phyloP scores from a whole-genome alignment of 1,140 invertebrate species.

The Meteorus sp. region DNA sequence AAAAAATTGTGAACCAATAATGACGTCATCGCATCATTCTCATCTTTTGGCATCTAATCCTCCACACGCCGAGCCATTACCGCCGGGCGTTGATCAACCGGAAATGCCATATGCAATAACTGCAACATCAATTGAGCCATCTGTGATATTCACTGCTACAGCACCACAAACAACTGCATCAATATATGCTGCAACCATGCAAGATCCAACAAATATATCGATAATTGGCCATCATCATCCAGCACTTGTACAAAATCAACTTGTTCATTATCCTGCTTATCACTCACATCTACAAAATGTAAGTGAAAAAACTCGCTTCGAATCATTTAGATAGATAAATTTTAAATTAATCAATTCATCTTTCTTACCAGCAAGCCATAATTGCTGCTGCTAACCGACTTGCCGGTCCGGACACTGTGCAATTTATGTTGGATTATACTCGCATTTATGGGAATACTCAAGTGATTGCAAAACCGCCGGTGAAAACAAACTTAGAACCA shows the following conservation, averaged over 20 bases:
- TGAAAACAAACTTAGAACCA: slow-evolving; percentile 49
- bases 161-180: slow-evolving; percentile 43
- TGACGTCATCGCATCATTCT: slow-evolving; percentile 40
- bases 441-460: slow-evolving; percentile 53
- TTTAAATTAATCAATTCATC: slow-evolving; percentile 9
- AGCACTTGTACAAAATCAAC: slow-evolving; percentile 49
- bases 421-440: slow-evolving; percentile 52
- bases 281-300: slow-evolving; percentile 54
- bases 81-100: slow-evolving; percentile 59
- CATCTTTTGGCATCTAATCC: slow-evolving; percentile 37
- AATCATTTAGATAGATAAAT: slow-evolving; percentile 5
- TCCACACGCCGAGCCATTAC: slow-evolving; percentile 51
- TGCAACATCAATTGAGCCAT: slow-evolving; percentile 37
- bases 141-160: slow-evolving; percentile 42
- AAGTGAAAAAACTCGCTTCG: slow-evolving; percentile 13
- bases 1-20: slow-evolving; percentile 39
- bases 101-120: slow-evolving; percentile 47
- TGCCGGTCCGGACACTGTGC: slow-evolving; percentile 45
- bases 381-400: slow-evolving; percentile 48
- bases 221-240: slow-evolving; percentile 42
- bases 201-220: slow-evolving; percentile 41
- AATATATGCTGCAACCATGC: slow-evolving; percentile 49
- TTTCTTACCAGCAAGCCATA: slow-evolving; percentile 42
- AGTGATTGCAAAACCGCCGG: slow-evolving; percentile 51
- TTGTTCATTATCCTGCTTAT: slow-evolving; percentile 53